Base-by-base conservation (phyloP, 1,140 invertebrate species). In the Drosophila prosaltans region DNA sequence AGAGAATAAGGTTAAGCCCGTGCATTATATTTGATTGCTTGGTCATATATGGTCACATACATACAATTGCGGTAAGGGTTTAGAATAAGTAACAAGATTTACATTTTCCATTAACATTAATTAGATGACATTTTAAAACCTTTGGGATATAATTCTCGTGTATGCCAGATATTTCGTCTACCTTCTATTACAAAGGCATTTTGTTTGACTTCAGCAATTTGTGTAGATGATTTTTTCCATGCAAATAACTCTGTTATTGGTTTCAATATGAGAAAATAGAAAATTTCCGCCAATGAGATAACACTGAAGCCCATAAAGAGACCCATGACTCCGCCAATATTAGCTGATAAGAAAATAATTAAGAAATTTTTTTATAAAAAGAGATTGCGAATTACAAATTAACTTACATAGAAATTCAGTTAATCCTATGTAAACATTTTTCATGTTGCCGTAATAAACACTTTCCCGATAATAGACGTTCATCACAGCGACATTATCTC, bases 261-360 rank as follows among this genome's bases (percentile, higher is more conserved):
- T 11, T 95, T 93, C 7, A 96, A 74, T 0, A 95, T 94, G 3
- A 95, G 41, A 80, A 95, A 96, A 90, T 96, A 97, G 0, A 96
- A 26, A 9, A 96, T 93, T 93, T 97, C 96, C 3, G 96, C 93
- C 3, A 95, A 92, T 62, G 96, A 97, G 72, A 97, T 93, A 74
- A 96, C 94, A 88, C 96, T 97, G 86, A 97, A 97, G 1, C 96
- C 96, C 93, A 97, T 93, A 85, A 96, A 97, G 0, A 97, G 93
- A 7, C 96, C 96, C n/a, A 97, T 93, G 24, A 97, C 92, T 8
- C 96, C 96, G 40, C 96, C 96, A 3, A 95, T 95, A 82, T 95
- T 96, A 1, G 96, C 96, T 97, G 88, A 51, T 71, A 36, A 16
- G 0, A 93, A 93, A 68, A 55, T 5, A 41, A 10, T 30, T 9